Percentiles rank a stretch among this genome's conserved stretches.
phyloP scores from a whole-genome alignment of 2,113 vertebrate species.

The Gallinago media region DNA sequence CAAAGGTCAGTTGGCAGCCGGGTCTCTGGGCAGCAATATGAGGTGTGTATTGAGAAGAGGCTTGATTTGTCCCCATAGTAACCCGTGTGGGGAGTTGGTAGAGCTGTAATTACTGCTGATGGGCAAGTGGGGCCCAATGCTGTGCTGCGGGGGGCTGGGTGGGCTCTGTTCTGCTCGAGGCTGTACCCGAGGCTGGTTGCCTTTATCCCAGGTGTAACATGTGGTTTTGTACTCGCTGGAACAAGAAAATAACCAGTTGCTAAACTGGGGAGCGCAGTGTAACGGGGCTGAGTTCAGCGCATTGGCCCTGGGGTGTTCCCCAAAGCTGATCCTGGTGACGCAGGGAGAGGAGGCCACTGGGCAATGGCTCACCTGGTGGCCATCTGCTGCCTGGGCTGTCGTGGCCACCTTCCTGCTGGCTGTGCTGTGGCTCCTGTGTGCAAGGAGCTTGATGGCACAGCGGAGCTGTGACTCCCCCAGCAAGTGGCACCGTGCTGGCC shows the following conservation, averaged over 20 bases:
- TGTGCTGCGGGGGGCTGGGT: background rate
- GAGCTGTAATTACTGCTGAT: background rate
- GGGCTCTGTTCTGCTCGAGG: background rate
- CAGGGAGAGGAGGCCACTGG: background rate
- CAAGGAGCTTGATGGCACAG: background rate
- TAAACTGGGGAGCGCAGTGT: background rate
- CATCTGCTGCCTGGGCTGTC: background rate
- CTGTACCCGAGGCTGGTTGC: background rate
- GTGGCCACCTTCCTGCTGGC: background rate
- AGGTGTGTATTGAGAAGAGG: background rate
- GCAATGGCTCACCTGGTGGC: background rate
- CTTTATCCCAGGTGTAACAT: background rate
- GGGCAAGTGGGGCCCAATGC: background rate
- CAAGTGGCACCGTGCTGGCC: fast-evolving
- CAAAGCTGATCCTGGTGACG: fast-evolving
- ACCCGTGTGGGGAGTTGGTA: background rate
- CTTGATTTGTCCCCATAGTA: background rate
- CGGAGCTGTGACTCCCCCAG: background rate
- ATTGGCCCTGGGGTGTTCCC: background rate
- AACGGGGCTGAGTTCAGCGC: background rate
- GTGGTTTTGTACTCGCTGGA: fast-evolving
- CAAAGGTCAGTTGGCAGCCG: fast-evolving
- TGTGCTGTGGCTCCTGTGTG: background rate
- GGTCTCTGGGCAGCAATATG: background rate
- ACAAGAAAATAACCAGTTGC: background rate